Conservation (phyloP, 1,140 invertebrate species). For the Lepidurus packardi region DNA sequence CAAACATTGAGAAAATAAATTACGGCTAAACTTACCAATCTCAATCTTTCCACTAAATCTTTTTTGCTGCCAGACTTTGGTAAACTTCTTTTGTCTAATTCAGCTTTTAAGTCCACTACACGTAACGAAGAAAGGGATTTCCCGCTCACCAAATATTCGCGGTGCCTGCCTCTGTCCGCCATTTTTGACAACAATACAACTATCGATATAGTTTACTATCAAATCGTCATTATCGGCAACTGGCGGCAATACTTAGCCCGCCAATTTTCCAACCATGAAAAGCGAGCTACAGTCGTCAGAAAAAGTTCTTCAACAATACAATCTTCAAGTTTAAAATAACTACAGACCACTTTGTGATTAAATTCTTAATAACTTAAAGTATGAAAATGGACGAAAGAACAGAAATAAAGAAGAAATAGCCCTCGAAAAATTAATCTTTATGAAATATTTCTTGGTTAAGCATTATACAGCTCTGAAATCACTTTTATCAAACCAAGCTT, state of each 20-base stretch:
- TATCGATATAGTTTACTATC: not conserved
- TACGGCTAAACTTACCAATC: constrained; percentile 44
- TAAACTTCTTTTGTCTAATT: constrained; percentile 50
- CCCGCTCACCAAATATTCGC: constrained; percentile 37
- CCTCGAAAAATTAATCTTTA: not conserved
- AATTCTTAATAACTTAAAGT: not conserved
- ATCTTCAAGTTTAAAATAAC: no score
- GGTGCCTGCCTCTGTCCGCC: constrained; percentile 33
- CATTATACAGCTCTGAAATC: no score
- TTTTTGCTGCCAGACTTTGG: constrained; percentile 52
- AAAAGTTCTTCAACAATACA: no score
- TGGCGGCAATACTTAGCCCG: not conserved
- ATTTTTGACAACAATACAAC: constrained; percentile 34
- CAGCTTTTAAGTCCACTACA: constrained; percentile 50
- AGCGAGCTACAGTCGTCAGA: not conserved
- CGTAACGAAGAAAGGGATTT: constrained; percentile 45
- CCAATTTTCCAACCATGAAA: not conserved
- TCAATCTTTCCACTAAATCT: constrained; percentile 48
- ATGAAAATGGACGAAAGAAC: not conserved
- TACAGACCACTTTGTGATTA: no score
- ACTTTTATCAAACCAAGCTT: no score
- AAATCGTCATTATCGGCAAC: not conserved
- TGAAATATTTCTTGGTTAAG: no score
- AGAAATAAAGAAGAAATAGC: not conserved
- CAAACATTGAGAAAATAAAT: constrained; percentile 25